These are phyloP conservation scores for Thamnophis sirtalis DNA, from an alignment of 2,113 vertebrate genomes.

Conservation along the genomic window DNA sequence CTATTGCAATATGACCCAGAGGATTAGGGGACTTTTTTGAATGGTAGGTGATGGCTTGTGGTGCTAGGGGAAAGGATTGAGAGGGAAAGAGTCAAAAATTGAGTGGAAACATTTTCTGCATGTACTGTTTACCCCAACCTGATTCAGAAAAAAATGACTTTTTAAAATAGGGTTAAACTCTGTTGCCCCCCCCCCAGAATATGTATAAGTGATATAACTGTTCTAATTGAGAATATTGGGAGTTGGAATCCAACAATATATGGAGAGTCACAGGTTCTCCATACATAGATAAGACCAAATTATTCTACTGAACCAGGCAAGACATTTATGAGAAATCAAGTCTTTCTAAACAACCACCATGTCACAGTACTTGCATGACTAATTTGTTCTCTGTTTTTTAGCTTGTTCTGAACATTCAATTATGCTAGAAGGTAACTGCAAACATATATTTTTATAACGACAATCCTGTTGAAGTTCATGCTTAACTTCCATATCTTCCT, in stretches of 20 bases:
- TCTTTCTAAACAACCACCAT: not conserved
- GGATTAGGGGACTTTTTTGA: not conserved
- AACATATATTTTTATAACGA: not conserved
- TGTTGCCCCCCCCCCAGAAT: not conserved
- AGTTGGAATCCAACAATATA: not conserved
- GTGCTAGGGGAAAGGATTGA: not conserved
- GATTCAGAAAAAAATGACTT: not conserved
- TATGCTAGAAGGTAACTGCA: slow-evolving; percentile 3
- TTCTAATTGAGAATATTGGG: not conserved
- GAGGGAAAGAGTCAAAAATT: not conserved
- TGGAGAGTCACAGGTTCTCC: not conserved
- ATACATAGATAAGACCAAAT: not conserved
- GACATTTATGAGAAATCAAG: not conserved
- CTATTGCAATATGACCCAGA: not conserved
- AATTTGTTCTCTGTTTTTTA: slow-evolving; percentile 9
- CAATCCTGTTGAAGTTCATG: not conserved
- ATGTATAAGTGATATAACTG: not conserved
- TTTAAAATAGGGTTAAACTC: not conserved
- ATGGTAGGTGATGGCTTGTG: not conserved
- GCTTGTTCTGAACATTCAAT: not conserved
- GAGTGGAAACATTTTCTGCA: not conserved
- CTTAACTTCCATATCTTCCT: not conserved
- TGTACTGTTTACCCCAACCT: not conserved
- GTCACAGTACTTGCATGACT: not conserved
- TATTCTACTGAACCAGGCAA: not conserved